Evolutionary conservation across 1,140 invertebrate species (phyloP).

Genomic region (Coboldia fuscipes): DNA sequence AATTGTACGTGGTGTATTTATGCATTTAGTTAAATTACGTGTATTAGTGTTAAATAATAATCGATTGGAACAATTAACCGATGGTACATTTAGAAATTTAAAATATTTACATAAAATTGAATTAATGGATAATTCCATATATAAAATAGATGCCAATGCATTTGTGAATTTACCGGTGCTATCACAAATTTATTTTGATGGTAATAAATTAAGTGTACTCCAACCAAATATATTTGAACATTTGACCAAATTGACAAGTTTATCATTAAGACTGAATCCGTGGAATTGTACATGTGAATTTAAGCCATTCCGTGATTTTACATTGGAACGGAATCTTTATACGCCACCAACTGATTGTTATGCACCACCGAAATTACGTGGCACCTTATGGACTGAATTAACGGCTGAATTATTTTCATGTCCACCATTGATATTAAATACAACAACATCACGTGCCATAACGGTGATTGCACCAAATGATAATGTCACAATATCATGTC

Average conservation of each 20-base stretch:
- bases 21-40: conserved; percentile 39
- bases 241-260: conserved; percentile 36
- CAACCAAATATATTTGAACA: conserved; percentile 30
- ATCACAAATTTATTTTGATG: conserved; percentile 39
- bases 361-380: conserved; percentile 37
- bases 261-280: conserved; percentile 57
- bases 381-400: conserved; percentile 45
- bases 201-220: conserved; percentile 45
- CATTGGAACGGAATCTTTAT: conserved; percentile 37
- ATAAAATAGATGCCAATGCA: conserved; percentile 38
- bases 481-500: conserved; percentile 51
- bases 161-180: conserved; percentile 46
- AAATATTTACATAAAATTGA: conserved; percentile 50
- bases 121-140: conserved; percentile 45
- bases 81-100: conserved; percentile 51
- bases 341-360: conserved; percentile 42
- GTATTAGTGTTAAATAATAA: conserved; percentile 49
- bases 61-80: conserved; percentile 37
- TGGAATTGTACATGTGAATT: conserved; percentile 77
- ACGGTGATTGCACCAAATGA: conserved; percentile 27
- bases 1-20: conserved; percentile 45
- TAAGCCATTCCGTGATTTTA: conserved; percentile 52
- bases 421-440: conserved; percentile 41
- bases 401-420: conserved; percentile 59
- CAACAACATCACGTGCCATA: conserved; percentile 26